Base-by-base conservation (phyloP, 2,113 vertebrate genomes). In the Dasypus novemcinctus region DNA sequence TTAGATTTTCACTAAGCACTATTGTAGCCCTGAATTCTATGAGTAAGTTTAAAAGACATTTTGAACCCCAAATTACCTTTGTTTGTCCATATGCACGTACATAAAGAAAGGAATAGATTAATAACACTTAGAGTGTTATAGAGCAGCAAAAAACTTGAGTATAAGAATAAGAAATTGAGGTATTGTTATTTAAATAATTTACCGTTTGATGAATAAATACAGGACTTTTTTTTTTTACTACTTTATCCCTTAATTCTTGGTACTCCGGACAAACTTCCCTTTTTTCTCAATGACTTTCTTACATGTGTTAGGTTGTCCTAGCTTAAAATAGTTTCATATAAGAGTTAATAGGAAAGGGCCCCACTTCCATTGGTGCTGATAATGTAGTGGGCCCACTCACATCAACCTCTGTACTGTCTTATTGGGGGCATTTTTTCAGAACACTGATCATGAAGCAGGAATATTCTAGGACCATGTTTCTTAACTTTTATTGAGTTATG, bases 41-140 rank as follows among this genome's bases (percentile, higher is more conserved):
- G 10, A 43, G 2, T 59, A 61, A 13, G 23, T 68, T 86, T 49
- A 25, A 43, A 41, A 71, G 38, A 15, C 43, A 29, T 71, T 79
- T 78, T n/a, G 81, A 86, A 36, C 13, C 7, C 61, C 38, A 29
- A 4, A 5, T 59, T 25, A 27, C 80, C 31, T 29, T 85, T 29
- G 31, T 29, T 85, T 29, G 33, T 72, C 38, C 49, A 0, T n/a
- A 1, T 52, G 36, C 29, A 1, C 20, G 6, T 20, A 33, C 29
- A 5, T 33, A 11, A 66, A 68, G 36, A 18, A 72, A 66, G 41
- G 17, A 31, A 36, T 36, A 61, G 14, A 10, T 64, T 23, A 13
- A 15, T 61, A 43, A n/a, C 10, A 36, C n/a, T 81, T 38, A 33
- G 31, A 85, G 61, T 86, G 63, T 33, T 43, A 23, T 12, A 23